Evolutionary conservation across 2,113 vertebrate genomes (phyloP).

Genomic region (Hyaena hyaena): DNA sequence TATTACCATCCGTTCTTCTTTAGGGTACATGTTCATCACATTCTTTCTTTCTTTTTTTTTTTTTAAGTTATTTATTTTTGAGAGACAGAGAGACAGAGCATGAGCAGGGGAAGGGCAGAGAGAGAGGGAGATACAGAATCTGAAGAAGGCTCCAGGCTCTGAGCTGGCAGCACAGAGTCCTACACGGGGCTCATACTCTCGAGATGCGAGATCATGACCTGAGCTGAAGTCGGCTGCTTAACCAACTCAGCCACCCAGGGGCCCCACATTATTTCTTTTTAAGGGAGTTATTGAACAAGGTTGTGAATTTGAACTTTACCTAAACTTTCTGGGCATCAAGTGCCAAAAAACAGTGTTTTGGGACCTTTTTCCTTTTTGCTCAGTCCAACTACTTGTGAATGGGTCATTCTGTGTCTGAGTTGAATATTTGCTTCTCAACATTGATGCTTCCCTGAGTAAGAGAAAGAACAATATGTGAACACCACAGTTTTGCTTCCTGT

Average conservation of each 20-base stretch:
- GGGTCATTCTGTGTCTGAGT: constrained; percentile 54
- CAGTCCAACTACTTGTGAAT: constrained; percentile 56
- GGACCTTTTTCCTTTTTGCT: constrained; percentile 50
- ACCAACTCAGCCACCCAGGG: too few relatives aligned
- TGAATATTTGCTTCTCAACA: constrained; percentile 38
- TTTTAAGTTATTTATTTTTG: too few relatives aligned
- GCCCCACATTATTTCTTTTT: not conserved
- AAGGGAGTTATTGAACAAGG: constrained; percentile 4
- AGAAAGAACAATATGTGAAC: constrained; percentile 62
- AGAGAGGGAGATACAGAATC: too few relatives aligned
- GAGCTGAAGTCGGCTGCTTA: too few relatives aligned
- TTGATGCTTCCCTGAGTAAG: not conserved
- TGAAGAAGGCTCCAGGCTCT: too few relatives aligned
- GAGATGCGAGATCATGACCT: too few relatives aligned
- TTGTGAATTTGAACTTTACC: constrained; percentile 47
- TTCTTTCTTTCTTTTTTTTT: not conserved
- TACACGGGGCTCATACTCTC: too few relatives aligned
- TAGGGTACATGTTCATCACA: not conserved
- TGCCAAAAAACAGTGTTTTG: constrained; percentile 39
- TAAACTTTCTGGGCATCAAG: not conserved
- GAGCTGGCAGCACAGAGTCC: too few relatives aligned
- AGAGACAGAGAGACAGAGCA: too few relatives aligned
- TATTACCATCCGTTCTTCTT: constrained; percentile 17
- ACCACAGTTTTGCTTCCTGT: constrained; percentile 52
- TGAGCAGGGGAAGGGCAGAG: too few relatives aligned